Evolutionary conservation across 2,113 vertebrate genomes (phyloP).

Genomic region (Pristiophorus japonicus): DNA sequence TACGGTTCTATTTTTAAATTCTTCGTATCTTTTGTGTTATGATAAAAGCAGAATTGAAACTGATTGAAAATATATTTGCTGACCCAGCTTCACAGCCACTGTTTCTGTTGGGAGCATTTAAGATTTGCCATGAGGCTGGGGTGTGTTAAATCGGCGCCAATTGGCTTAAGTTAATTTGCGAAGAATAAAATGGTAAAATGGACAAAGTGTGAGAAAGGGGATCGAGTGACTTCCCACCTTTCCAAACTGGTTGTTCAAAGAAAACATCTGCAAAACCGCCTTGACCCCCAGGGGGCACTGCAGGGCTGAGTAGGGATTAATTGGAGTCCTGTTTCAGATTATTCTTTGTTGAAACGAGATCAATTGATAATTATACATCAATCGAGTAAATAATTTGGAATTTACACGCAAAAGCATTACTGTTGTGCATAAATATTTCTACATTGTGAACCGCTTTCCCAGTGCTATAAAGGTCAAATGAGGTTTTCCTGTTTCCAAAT

Average conservation of each 20-base stretch:
- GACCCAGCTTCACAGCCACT: too few species aligned
- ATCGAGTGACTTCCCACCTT: background rate
- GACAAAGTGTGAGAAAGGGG: background rate
- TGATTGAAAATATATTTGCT: background rate
- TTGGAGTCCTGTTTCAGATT: background rate
- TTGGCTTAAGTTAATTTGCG: background rate
- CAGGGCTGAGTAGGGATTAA: background rate
- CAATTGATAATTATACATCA: background rate
- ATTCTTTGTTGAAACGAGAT: background rate
- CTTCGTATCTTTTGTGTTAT: background rate
- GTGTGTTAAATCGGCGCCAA: background rate
- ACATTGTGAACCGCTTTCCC: background rate
- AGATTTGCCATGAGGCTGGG: background rate
- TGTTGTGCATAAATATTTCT: background rate
- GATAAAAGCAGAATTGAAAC: background rate
- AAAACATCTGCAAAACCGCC: background rate
- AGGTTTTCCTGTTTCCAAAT: background rate
- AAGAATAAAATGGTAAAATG: background rate
- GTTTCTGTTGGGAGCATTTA: background rate
- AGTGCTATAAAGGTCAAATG: background rate
- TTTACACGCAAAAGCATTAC: background rate
- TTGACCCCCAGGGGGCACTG: conserved; percentile 17
- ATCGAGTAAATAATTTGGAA: background rate
- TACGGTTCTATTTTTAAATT: background rate
- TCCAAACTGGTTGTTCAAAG: background rate